phyloP scores from a whole-genome alignment of 2,888 invertebrate species.

The Cynaeus angustus region DNA sequence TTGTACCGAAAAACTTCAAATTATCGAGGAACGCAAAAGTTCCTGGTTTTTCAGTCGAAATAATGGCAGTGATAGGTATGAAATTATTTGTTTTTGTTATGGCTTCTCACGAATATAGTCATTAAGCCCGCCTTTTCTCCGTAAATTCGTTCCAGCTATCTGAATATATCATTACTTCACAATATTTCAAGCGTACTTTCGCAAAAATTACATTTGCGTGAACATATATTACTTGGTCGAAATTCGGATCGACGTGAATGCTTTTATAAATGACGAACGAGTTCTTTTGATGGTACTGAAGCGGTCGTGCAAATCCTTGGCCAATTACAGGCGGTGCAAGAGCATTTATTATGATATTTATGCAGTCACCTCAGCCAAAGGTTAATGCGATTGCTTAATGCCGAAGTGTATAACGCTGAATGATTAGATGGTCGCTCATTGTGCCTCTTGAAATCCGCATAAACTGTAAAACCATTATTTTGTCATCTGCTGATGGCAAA shows the following conservation, averaged over 20 bases:
- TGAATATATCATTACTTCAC: background rate
- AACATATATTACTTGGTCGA: background rate
- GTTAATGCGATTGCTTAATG: conserved; percentile 55
- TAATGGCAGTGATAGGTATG: background rate
- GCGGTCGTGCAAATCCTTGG: conserved; percentile 47
- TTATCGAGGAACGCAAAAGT: too few species aligned
- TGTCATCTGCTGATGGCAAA: conserved; percentile 39
- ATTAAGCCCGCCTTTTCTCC: background rate
- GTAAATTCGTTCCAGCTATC: background rate
- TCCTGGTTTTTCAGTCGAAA: too few species aligned
- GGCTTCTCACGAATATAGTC: background rate
- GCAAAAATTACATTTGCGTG: background rate
- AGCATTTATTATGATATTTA: conserved; percentile 52
- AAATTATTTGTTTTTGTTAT: conserved; percentile 1
- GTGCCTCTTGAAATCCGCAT: conserved; percentile 53
- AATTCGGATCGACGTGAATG: conserved; percentile 50
- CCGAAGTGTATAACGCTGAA: conserved; percentile 51
- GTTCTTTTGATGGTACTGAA: conserved; percentile 47
- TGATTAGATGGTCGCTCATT: conserved; percentile 51
- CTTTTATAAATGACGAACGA: conserved; percentile 49
- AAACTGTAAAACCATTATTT: conserved; percentile 54
- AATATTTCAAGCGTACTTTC: background rate
- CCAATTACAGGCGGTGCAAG: conserved; percentile 46
- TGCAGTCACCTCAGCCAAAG: conserved; percentile 53
- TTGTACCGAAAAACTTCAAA: too few species aligned